Evolutionary conservation across 2,888 invertebrate genomes (phyloP).

Genomic region (Vesta saturnalis): DNA sequence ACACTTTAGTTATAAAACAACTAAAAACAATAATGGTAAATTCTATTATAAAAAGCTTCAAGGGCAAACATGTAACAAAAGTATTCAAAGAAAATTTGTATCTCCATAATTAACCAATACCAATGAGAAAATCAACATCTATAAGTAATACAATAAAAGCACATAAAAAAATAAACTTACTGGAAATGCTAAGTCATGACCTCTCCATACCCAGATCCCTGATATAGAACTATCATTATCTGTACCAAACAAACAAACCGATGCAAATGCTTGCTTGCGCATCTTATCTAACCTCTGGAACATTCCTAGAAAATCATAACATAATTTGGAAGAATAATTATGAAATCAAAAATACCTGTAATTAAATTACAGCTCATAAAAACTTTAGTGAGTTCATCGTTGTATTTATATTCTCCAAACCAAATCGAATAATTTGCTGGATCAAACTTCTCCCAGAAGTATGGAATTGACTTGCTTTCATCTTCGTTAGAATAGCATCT

Average conservation of each 20-base stretch:
- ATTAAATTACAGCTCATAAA: constrained; percentile 99
- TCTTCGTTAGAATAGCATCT: constrained; percentile 97
- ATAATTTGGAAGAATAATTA: background rate
- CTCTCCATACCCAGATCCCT: constrained; percentile 98
- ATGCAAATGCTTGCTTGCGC: constrained; percentile 96
- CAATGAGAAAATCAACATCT: too few species aligned
- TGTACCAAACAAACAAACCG: constrained; percentile 90
- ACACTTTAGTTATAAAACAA: too few species aligned
- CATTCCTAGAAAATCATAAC: constrained; percentile 78
- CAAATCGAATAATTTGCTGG: constrained; percentile 96
- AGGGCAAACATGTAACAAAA: too few species aligned
- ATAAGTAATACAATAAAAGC: background rate
- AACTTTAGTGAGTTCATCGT: constrained; percentile 87
- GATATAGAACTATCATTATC: constrained; percentile 94
- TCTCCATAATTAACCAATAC: too few species aligned
- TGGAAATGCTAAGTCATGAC: constrained; percentile 90
- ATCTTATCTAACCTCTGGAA: constrained; percentile 98
- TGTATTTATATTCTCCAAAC: constrained; percentile 97
- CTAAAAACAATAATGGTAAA: too few species aligned
- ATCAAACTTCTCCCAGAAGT: constrained; percentile 99
- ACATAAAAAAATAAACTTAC: constrained; percentile 60
- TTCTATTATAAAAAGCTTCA: too few species aligned
- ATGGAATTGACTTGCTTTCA: constrained; percentile 91
- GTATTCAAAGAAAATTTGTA: too few species aligned
- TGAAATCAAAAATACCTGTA: constrained; percentile 73